These are phyloP conservation scores for Macrochelys suwanniensis DNA, from an alignment of 2,797 vertebrate species.

Conservation along the genomic window DNA sequence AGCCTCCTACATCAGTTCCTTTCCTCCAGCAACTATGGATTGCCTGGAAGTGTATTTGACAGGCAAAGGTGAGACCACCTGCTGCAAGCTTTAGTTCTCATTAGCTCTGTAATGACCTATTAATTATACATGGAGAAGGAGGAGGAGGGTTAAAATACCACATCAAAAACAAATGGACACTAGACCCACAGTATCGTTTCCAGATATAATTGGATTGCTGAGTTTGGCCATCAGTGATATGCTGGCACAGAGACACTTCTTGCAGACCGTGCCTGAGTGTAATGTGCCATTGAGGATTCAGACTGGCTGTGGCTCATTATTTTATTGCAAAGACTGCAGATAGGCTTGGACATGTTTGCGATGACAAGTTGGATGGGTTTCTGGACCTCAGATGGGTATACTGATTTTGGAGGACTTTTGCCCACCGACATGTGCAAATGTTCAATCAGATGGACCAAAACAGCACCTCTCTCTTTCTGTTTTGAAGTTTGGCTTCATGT, in stretches of 20 bases:
- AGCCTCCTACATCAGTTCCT: not conserved
- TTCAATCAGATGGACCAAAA: not conserved
- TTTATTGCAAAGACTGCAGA: not conserved
- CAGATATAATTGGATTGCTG: not conserved
- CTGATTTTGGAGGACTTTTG: not conserved
- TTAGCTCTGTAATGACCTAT: not conserved
- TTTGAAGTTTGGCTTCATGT: accelerated
- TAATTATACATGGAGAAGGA: not conserved
- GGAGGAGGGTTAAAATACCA: not conserved
- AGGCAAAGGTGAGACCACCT: conserved; percentile 2
- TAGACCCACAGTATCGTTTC: not conserved
- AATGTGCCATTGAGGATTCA: not conserved
- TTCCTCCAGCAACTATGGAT: not conserved
- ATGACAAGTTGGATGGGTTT: conserved; percentile 21
- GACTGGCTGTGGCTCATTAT: not conserved
- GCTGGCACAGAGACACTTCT: conserved; percentile 31
- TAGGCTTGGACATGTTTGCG: not conserved
- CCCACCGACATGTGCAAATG: not conserved
- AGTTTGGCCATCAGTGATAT: not conserved
- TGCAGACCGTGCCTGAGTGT: not conserved
- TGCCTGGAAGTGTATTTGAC: not conserved
- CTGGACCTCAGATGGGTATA: not conserved
- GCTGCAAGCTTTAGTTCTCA: not conserved
- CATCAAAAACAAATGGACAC: not conserved
- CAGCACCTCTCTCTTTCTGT: not conserved